A percentile compares a stretch with the other conserved stretches of the same genome.
phyloP scores from a whole-genome alignment of 1,140 invertebrate genomes.

The Rhagoletis zephyria region DNA sequence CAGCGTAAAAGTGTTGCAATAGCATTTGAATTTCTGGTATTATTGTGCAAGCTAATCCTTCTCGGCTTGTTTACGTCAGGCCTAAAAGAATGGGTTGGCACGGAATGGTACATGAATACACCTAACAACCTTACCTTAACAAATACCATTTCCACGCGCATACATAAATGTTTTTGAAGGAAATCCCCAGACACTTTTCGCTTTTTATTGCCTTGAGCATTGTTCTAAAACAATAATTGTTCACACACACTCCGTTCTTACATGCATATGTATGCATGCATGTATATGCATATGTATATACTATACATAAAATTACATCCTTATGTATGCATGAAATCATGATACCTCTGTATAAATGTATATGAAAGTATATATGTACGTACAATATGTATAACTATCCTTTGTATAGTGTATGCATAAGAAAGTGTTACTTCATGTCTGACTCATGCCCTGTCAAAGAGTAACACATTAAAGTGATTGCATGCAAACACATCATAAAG shows the following conservation, averaged over 20 bases:
- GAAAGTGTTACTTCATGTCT: background rate
- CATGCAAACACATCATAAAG: slow-evolving; percentile 72
- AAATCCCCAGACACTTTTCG: background rate
- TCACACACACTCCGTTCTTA: background rate
- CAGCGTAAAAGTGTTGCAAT: too few relatives aligned
- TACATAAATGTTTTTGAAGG: background rate
- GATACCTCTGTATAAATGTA: background rate
- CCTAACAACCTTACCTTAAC: background rate
- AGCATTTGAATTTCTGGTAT: background rate
- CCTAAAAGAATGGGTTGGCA: slow-evolving; percentile 24
- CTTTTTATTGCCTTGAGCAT: slow-evolving; percentile 26
- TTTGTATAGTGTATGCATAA: background rate
- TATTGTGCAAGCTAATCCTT: background rate
- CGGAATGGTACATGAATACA: slow-evolving; percentile 40
- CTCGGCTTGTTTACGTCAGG: background rate
- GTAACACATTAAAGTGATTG: slow-evolving; percentile 58
- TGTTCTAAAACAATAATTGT: background rate
- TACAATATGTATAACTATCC: background rate
- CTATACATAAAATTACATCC: background rate
- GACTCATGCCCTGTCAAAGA: slow-evolving; percentile 9
- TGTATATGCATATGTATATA: background rate
- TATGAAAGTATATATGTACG: background rate
- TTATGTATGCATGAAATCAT: background rate
- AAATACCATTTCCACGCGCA: slow-evolving; percentile 25
- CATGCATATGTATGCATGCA: background rate